These are phyloP conservation scores for Stegodyphus mimosarum DNA, from an alignment of 1,140 invertebrate genomes.

Conservation along the genomic window DNA sequence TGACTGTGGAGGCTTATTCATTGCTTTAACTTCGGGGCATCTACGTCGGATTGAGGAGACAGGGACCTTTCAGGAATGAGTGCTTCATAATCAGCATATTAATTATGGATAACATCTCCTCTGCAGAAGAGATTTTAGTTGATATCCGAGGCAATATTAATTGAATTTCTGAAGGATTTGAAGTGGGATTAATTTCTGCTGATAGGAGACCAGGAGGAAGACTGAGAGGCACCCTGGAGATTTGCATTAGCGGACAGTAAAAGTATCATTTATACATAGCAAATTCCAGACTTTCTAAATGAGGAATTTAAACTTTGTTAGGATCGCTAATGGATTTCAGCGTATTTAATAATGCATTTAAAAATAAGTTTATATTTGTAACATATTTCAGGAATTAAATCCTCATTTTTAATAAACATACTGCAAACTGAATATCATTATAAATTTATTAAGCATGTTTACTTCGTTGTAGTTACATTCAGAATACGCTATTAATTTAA, in stretches of 20 bases:
- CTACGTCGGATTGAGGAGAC: too few relatives aligned
- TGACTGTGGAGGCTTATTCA: too few relatives aligned
- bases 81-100: conserved; percentile 27
- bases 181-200: conserved; percentile 18
- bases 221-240: neutral
- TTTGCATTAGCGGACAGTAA: neutral
- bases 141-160: conserved; percentile 20
- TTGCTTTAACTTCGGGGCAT: too few relatives aligned
- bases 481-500: too few relatives aligned
- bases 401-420: too few relatives aligned
- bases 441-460: too few relatives aligned
- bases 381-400: neutral
- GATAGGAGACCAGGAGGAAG: neutral
- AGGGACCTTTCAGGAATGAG: too few relatives aligned
- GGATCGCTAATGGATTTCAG: neutral
- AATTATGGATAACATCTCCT: conserved; percentile 34
- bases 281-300: neutral
- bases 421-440: too few relatives aligned
- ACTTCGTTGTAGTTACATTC: too few relatives aligned
- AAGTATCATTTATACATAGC: neutral
- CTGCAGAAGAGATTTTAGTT: conserved; percentile 9
- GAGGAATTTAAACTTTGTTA: neutral
- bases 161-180: conserved; percentile 42
- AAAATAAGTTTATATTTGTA: neutral
- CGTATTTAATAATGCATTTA: neutral